Conservation (phyloP, 2,888 invertebrate genomes). For the Alviniconcha strummeri region DNA sequence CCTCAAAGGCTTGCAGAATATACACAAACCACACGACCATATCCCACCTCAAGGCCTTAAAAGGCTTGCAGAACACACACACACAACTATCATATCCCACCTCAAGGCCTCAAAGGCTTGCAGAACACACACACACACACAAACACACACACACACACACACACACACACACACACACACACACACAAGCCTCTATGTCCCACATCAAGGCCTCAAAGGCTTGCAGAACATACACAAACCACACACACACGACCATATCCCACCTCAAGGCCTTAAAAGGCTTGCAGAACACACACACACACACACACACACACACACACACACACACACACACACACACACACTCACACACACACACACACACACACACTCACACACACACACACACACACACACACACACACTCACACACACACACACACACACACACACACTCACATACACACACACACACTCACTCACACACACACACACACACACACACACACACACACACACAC, state of each 20-base stretch:
- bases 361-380: not conserved
- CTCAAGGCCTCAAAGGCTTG: too few relatives aligned
- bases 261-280: not conserved
- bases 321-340: not conserved
- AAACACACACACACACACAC: too few relatives aligned
- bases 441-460: not conserved
- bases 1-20: too few relatives aligned
- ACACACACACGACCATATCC: not conserved
- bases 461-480: not conserved
- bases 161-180: not conserved
- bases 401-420: too few relatives aligned
- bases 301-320: not conserved
- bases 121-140: too few relatives aligned
- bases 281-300: not conserved
- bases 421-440: not conserved
- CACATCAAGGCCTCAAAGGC: constrained; percentile 57
- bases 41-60: too few relatives aligned
- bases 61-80: too few relatives aligned
- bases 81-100: too few relatives aligned
- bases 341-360: not conserved
- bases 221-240: too few relatives aligned
- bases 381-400: not conserved
- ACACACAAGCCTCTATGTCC: too few relatives aligned
- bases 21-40: too few relatives aligned
- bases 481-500: not conserved